Evolutionary conservation across 2,797 vertebrate species (phyloP).

Genomic region (Ambastaia sidthimunki): DNA sequence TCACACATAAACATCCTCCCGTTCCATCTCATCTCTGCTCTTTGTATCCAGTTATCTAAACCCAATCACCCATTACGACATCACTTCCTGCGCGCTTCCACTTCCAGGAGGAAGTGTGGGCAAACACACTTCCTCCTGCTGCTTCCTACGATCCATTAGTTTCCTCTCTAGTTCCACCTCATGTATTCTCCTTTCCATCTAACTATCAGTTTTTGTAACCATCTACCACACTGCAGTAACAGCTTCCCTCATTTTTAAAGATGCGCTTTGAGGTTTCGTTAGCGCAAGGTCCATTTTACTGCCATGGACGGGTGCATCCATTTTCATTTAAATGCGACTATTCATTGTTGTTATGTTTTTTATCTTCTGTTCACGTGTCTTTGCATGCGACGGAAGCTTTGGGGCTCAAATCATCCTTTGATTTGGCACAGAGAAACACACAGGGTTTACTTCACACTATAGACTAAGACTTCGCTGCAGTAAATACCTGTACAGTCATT

Average conservation of each 20-base stretch:
- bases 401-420: slow-evolving; percentile 26
- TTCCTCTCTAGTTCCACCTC: slow-evolving; percentile 3
- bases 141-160: slow-evolving; percentile 21
- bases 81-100: slow-evolving; percentile 2
- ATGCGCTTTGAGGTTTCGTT: slow-evolving; percentile 6
- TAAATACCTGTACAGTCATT: slow-evolving; percentile 55
- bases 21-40: not conserved
- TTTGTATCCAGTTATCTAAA: not conserved
- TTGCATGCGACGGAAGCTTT: slow-evolving; percentile 36
- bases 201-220: slow-evolving; percentile 45
- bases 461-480: slow-evolving; percentile 36
- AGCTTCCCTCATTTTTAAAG: slow-evolving; percentile 1
- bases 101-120: too few relatives aligned
- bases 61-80: slow-evolving; percentile 19
- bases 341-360: not conserved
- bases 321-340: slow-evolving; percentile 24
- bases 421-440: slow-evolving; percentile 43
- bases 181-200: slow-evolving; percentile 9
- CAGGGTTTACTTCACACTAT: slow-evolving; percentile 42
- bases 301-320: slow-evolving; percentile 9
- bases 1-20: not conserved
- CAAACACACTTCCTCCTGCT: not conserved
- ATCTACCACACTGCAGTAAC: not conserved
- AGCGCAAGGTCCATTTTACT: not conserved
- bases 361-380: slow-evolving; percentile 14